Percentiles rank a stretch among this genome's conserved stretches.
Evolutionary conservation across 2,888 invertebrate genomes (phyloP).

Genomic region (Napeogenes sylphis): DNA sequence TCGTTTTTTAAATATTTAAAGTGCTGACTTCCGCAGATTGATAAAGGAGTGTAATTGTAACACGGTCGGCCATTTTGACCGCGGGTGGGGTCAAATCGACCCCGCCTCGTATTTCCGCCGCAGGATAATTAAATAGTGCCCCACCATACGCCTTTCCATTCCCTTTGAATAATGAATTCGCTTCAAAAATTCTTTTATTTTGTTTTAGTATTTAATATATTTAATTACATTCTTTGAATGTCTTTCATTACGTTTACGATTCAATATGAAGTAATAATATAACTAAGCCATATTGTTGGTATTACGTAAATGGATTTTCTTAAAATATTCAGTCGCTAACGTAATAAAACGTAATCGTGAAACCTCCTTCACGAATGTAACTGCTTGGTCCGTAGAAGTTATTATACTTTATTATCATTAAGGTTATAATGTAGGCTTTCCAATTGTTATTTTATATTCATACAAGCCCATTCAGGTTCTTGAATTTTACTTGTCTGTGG

Average conservation of each 20-base stretch:
- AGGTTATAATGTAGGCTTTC: slow-evolving; percentile 42
- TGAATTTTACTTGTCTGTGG: slow-evolving; percentile 38
- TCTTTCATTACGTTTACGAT: background rate
- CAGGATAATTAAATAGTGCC: slow-evolving; percentile 74
- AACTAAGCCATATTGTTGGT: slow-evolving; percentile 16
- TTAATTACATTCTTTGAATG: slow-evolving; percentile 27
- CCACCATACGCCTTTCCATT: slow-evolving; percentile 64
- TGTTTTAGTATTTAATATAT: slow-evolving; percentile 21
- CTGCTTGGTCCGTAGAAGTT: slow-evolving; percentile 20
- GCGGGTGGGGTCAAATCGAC: slow-evolving; percentile 73
- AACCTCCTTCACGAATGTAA: slow-evolving; percentile 27
- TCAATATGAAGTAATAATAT: background rate
- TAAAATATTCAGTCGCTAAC: slow-evolving; percentile 15
- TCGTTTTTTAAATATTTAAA: slow-evolving; percentile 45
- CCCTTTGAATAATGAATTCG: slow-evolving; percentile 61
- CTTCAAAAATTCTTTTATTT: slow-evolving; percentile 42
- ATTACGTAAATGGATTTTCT: slow-evolving; percentile 33
- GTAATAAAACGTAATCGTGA: slow-evolving; percentile 30
- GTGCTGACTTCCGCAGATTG: slow-evolving; percentile 52
- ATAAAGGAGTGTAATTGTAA: slow-evolving; percentile 67
- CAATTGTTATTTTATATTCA: slow-evolving; percentile 41
- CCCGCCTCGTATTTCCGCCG: slow-evolving; percentile 73
- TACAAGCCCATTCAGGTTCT: slow-evolving; percentile 38
- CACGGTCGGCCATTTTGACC: slow-evolving; percentile 71
- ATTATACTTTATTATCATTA: slow-evolving; percentile 28